A percentile compares a stretch with the other conserved stretches of the same genome.
Conservation (phyloP, 2,888 invertebrate species). For the Ormyrus thymus region DNA sequence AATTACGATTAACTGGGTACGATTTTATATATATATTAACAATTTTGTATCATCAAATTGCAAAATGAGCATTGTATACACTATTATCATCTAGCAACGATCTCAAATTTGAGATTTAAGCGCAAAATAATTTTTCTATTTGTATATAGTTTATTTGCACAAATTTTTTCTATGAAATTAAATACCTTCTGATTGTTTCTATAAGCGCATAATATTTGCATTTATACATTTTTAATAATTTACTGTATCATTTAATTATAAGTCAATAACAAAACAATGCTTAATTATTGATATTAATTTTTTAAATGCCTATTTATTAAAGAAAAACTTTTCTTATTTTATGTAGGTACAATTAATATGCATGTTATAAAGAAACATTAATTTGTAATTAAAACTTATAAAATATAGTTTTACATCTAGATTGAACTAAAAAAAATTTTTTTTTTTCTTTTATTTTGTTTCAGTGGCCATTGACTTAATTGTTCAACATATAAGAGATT, state of each 20-base stretch:
- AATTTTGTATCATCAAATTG: slow-evolving; percentile 15
- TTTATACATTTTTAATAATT: slow-evolving; percentile 35
- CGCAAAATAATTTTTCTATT: slow-evolving; percentile 38
- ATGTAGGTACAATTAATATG: slow-evolving; percentile 25
- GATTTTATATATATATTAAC: slow-evolving; percentile 20
- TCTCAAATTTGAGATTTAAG: slow-evolving; percentile 11
- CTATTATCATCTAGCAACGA: slow-evolving; percentile 12
- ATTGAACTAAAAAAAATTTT: slow-evolving; percentile 47
- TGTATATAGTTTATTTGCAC: slow-evolving; percentile 38
- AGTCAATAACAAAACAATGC: not conserved
- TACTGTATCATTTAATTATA: slow-evolving; percentile 18
- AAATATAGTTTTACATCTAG: slow-evolving; percentile 50
- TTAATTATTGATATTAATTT: slow-evolving; percentile 27
- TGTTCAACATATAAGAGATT: slow-evolving; percentile 96
- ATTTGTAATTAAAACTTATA: slow-evolving; percentile 54
- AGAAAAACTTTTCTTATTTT: slow-evolving; percentile 21
- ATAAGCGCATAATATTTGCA: slow-evolving; percentile 47
- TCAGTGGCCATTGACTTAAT: slow-evolving; percentile 98
- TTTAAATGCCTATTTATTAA: slow-evolving; percentile 29
- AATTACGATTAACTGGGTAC: slow-evolving; percentile 2
- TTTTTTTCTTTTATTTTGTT: slow-evolving; percentile 73
- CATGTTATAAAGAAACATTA: slow-evolving; percentile 48
- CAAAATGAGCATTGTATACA: slow-evolving; percentile 14
- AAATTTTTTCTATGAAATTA: slow-evolving; percentile 10
- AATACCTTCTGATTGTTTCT: slow-evolving; percentile 12